These are phyloP conservation scores for Laterallus jamaicensis DNA, from an alignment of 2,113 vertebrate genomes.

Conservation along the genomic window DNA sequence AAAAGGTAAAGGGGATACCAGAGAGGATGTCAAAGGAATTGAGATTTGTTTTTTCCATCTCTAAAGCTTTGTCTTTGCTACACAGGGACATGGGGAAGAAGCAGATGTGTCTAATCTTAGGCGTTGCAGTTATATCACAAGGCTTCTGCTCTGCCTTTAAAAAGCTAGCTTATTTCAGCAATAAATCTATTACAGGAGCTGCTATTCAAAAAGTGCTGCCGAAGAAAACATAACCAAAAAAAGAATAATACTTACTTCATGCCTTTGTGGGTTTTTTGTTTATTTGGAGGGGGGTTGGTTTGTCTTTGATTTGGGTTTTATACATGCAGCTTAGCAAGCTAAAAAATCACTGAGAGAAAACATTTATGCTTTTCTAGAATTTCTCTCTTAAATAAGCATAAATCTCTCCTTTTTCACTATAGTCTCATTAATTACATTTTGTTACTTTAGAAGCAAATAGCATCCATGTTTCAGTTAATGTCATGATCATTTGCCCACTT, in stretches of 20 bases:
- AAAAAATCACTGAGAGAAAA: not conserved
- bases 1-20: not conserved
- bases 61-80: not conserved
- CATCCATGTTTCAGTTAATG: not conserved
- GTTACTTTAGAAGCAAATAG: not conserved
- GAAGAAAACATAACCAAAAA: not conserved
- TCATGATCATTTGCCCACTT: not conserved
- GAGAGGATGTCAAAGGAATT: not conserved
- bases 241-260: not conserved
- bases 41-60: not conserved
- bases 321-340: not conserved
- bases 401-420: not conserved
- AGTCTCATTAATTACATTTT: not conserved
- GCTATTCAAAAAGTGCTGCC: not conserved
- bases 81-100: not conserved
- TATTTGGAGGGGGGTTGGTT: not conserved
- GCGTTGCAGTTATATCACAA: not conserved
- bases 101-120: fast-evolving
- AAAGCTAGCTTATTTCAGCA: not conserved
- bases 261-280: not conserved
- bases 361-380: not conserved
- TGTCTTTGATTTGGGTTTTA: not conserved
- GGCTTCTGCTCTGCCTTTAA: not conserved
- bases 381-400: not conserved
- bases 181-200: not conserved